phyloP scores from a whole-genome alignment of 2,888 invertebrate genomes.

The Mesodorylaimus sp. region DNA sequence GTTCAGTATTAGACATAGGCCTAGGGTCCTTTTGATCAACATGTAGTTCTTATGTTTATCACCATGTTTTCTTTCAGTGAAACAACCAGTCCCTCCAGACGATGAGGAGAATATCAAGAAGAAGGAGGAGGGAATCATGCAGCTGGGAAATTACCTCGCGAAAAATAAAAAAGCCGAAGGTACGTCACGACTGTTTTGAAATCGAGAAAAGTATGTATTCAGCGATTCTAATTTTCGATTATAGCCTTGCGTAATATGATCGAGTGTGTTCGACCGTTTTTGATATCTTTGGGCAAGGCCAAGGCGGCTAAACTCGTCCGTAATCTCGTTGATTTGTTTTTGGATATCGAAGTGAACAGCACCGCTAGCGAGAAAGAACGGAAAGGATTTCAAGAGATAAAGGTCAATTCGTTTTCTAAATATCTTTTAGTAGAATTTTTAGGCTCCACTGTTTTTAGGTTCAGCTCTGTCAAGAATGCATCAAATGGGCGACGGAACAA shows the following conservation, averaged over 20 bases:
- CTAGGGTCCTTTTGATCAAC: no score
- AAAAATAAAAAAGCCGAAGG: slow-evolving; percentile 64
- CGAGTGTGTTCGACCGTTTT: slow-evolving; percentile 80
- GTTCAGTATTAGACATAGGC: not conserved
- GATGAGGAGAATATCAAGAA: slow-evolving; percentile 70
- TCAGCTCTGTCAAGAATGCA: slow-evolving; percentile 57
- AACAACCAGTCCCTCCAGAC: slow-evolving; percentile 3
- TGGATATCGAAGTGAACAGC: slow-evolving; percentile 87
- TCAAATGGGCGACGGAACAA: slow-evolving; percentile 97
- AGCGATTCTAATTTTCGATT: no score
- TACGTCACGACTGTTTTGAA: no score
- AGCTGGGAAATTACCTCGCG: slow-evolving; percentile 74
- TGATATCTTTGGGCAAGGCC: slow-evolving; percentile 85
- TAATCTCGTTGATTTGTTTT: slow-evolving; percentile 84
- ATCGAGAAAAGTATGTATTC: not conserved
- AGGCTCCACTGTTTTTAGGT: slow-evolving; percentile 27
- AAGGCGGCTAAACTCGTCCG: slow-evolving; percentile 96
- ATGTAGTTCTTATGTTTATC: no score
- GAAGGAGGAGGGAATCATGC: slow-evolving; percentile 80
- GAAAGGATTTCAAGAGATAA: slow-evolving; percentile 3
- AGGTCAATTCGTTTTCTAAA: slow-evolving; percentile 3
- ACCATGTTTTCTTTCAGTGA: slow-evolving; percentile 1
- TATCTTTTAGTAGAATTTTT: slow-evolving; percentile 36
- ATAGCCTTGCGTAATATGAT: slow-evolving; percentile 50
- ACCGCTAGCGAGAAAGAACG: slow-evolving; percentile 46